phyloP scores from a whole-genome alignment of 2,888 invertebrate genomes.

The Drosophila neutralis region DNA sequence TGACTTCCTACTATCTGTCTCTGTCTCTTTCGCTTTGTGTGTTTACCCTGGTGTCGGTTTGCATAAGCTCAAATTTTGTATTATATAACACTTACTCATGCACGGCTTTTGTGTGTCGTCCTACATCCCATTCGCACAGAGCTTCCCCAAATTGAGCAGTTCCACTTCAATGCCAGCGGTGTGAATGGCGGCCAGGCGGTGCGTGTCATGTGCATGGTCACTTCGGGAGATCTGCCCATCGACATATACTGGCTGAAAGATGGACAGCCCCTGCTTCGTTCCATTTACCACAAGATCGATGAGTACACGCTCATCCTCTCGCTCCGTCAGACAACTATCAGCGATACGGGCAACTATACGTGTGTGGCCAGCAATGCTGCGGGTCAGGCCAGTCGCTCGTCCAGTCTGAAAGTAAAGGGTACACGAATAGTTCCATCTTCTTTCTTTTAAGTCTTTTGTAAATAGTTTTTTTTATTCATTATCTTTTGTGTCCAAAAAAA shows the following conservation, averaged over 20 bases:
- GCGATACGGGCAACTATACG: slow-evolving; percentile 86
- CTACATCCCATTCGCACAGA: slow-evolving; percentile 76
- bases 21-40: slow-evolving; percentile 27
- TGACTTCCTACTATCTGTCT: slow-evolving; percentile 6
- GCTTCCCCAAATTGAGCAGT: slow-evolving; percentile 86
- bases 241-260: slow-evolving; percentile 88
- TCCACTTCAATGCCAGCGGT: slow-evolving; percentile 85
- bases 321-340: slow-evolving; percentile 84
- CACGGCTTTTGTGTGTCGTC: slow-evolving; percentile 65
- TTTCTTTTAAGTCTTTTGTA: slow-evolving; percentile 2
- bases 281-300: slow-evolving; percentile 85
- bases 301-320: slow-evolving; percentile 86
- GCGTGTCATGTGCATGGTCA: slow-evolving; percentile 88
- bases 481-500: slow-evolving; percentile 10
- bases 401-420: slow-evolving; percentile 87
- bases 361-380: slow-evolving; percentile 87
- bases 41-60: slow-evolving; percentile 60
- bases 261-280: slow-evolving; percentile 82
- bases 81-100: slow-evolving; percentile 47
- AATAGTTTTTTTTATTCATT: slow-evolving; percentile 6
- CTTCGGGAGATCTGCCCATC: slow-evolving; percentile 92
- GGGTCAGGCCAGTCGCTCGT: slow-evolving; percentile 86
- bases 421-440: slow-evolving; percentile 36
- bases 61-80: slow-evolving; percentile 45
- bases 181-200: slow-evolving; percentile 86